phyloP scores from a whole-genome alignment of 1,140 invertebrate species.

The Calliphora vicina region DNA sequence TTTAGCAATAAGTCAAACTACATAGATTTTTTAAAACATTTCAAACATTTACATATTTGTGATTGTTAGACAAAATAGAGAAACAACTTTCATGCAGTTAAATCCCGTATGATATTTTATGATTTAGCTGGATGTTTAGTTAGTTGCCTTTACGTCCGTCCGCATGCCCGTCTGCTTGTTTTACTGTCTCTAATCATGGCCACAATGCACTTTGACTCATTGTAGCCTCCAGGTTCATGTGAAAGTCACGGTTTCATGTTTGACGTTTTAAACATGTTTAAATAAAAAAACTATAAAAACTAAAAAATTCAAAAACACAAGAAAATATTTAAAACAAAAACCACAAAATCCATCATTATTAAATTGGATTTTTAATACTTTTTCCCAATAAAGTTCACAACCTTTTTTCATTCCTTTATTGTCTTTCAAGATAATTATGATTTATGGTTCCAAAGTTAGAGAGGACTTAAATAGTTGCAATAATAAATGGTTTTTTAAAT shows the following conservation, averaged over 20 bases:
- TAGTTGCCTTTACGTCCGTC: background rate
- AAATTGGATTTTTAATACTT: background rate
- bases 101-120: background rate
- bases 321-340: background rate
- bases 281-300: too few relatives aligned
- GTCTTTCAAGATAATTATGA: background rate
- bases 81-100: background rate
- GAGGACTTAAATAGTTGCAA: background rate
- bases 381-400: background rate
- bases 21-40: too few relatives aligned
- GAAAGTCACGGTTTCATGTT: slow-evolving; percentile 20
- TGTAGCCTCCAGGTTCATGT: slow-evolving; percentile 12
- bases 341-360: background rate
- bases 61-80: too few relatives aligned
- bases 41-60: too few relatives aligned
- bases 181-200: background rate
- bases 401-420: background rate
- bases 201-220: slow-evolving; percentile 19
- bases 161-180: background rate
- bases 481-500: background rate
- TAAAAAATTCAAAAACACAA: background rate
- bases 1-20: too few relatives aligned
- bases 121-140: background rate
- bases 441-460: background rate
- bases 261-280: background rate